Evolutionary conservation across 37 sponge, comb jelly and placozoan genomes (phyloP).

Genomic region (Halisarca cf. caerulea): DNA sequence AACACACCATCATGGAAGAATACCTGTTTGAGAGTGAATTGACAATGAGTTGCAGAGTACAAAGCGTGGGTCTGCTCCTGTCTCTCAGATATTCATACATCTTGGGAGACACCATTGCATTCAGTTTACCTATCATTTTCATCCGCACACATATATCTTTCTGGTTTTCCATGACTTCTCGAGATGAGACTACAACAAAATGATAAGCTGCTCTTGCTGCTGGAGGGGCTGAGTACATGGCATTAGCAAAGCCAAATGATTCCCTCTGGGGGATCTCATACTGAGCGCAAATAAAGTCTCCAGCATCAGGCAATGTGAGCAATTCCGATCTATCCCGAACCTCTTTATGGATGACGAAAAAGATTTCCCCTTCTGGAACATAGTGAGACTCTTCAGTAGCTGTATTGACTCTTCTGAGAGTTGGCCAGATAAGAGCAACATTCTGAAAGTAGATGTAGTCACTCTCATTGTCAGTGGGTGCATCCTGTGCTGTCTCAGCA

Average conservation of each 20-base stretch:
- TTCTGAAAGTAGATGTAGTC: constrained; percentile 14
- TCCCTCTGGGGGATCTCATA: neutral
- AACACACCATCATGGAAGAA: no score
- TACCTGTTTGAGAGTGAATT: neutral
- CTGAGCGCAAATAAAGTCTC: constrained; percentile 21
- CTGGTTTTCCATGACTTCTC: neutral
- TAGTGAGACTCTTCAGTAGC: neutral
- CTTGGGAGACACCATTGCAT: neutral
- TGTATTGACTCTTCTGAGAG: constrained; percentile 12
- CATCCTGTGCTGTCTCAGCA: constrained; percentile 64
- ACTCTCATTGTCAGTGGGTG: constrained; percentile 2
- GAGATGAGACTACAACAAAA: constrained; percentile 25
- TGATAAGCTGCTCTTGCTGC: constrained; percentile 37
- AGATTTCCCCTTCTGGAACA: neutral
- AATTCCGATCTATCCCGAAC: neutral
- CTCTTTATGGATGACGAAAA: constrained; percentile 3
- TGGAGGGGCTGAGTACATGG: neutral
- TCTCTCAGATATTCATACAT: neutral
- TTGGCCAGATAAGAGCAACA: constrained; percentile 59
- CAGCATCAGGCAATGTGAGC: neutral
- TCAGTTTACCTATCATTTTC: neutral
- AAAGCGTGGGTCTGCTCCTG: no score
- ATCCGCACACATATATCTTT: neutral
- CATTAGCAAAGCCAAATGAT: neutral
- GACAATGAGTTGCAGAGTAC: neutral